Percentiles rank a stretch among this genome's conserved stretches.
Conservation (phyloP, 2,797 vertebrate species). For the Oryzias dopingdopingensis region DNA sequence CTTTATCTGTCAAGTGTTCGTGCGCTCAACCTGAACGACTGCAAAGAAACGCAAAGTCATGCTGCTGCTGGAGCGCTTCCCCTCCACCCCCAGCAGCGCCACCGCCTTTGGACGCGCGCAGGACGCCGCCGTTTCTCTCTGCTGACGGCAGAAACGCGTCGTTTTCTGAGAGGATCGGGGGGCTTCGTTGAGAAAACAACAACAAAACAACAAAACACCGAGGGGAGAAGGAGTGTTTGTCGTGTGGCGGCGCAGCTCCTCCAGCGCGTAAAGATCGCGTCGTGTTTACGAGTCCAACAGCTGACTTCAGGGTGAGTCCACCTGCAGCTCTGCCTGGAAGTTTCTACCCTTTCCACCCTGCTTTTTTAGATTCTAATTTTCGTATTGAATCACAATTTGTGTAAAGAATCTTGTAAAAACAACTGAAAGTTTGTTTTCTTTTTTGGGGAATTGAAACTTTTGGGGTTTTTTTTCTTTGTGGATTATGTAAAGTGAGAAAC, state of each 20-base stretch:
- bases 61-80: slow-evolving; percentile 57
- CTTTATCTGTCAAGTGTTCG: no score
- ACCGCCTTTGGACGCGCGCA: slow-evolving; percentile 22
- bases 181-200: no score
- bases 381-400: no score
- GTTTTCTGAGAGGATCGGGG: not conserved
- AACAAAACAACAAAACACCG: not conserved
- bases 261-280: no score
- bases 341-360: no score
- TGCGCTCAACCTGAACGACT: no score
- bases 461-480: not conserved
- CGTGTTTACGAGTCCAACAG: no score
- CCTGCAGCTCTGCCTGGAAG: no score
- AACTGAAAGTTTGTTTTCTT: no score
- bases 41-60: slow-evolving; percentile 72
- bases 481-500: not conserved
- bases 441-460: slow-evolving; percentile 39
- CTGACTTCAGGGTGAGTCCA: not conserved
- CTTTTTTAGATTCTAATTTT: no score
- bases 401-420: no score
- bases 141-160: not conserved
- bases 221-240: no score
- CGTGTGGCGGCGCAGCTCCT: not conserved
- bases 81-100: not conserved
- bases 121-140: not conserved